Conservation (phyloP, 2,797 vertebrate species). For the Ctenopoma kingsleyae region DNA sequence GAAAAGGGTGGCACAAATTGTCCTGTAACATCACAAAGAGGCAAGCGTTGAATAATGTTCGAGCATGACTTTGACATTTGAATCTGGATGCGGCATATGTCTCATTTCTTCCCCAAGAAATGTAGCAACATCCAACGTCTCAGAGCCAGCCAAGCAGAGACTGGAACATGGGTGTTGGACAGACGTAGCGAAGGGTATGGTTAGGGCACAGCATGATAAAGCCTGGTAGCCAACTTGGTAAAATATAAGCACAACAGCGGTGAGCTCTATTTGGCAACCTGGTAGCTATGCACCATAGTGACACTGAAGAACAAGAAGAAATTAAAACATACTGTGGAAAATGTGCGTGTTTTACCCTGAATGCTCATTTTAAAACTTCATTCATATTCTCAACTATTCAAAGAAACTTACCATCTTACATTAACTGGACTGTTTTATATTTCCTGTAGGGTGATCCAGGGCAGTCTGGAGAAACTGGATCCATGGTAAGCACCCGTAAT, state of each 20-base stretch:
- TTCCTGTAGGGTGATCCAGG: constrained; percentile 92
- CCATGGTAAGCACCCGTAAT: constrained; percentile 82
- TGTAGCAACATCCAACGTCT: constrained; percentile 17
- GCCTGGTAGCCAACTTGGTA: constrained; percentile 33
- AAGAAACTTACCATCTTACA: background rate
- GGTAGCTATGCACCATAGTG: background rate
- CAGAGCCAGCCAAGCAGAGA: constrained; percentile 24
- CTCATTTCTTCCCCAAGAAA: constrained; percentile 26
- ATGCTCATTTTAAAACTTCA: constrained; percentile 19
- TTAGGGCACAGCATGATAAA: constrained; percentile 48
- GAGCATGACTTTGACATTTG: constrained; percentile 29
- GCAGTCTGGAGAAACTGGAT: constrained; percentile 90
- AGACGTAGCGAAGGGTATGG: constrained; percentile 33
- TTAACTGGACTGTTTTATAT: constrained; percentile 42
- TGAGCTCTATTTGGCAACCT: constrained; percentile 39
- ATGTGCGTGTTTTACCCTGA: background rate
- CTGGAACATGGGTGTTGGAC: constrained; percentile 25
- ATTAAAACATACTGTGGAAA: constrained; percentile 32
- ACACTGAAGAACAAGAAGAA: constrained; percentile 4
- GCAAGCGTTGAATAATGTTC: constrained; percentile 32
- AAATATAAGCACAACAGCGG: constrained; percentile 33
- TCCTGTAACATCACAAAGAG: constrained; percentile 41
- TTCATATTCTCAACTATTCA: constrained; percentile 11
- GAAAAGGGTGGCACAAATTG: constrained; percentile 12
- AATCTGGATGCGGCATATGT: constrained; percentile 12